Conservation (phyloP, 2,888 invertebrate genomes). For the Incurvaria masculella region DNA sequence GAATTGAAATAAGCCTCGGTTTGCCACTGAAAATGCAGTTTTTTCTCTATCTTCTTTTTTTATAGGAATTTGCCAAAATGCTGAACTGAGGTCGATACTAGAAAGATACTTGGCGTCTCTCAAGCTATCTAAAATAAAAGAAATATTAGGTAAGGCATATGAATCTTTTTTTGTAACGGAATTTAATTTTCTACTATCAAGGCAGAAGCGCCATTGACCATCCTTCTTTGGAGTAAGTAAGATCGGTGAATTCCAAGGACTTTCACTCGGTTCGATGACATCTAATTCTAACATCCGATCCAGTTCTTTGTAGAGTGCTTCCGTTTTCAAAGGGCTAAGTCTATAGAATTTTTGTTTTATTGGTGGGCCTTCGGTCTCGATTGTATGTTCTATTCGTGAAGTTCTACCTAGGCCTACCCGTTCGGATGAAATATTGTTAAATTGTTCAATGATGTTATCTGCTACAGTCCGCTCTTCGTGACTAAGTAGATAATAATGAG, state of each 20-base stretch:
- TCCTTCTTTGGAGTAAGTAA: neutral
- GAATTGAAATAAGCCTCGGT: neutral
- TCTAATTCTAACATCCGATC: constrained; percentile 1
- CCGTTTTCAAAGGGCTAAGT: neutral
- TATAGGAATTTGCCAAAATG: constrained; percentile 10
- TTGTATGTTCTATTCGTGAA: neutral
- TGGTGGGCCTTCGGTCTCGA: neutral
- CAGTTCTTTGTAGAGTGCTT: neutral
- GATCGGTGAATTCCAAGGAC: constrained; percentile 1
- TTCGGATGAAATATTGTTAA: neutral
- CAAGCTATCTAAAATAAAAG: neutral
- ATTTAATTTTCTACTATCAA: constrained; percentile 18
- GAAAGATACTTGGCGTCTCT: neutral
- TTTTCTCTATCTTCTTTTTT: constrained; percentile 2
- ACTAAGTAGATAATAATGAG: neutral
- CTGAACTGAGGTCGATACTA: neutral
- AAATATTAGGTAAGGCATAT: constrained; percentile 15
- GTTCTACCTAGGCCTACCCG: neutral
- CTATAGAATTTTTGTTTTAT: neutral
- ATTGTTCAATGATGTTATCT: neutral
- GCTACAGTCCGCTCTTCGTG: neutral
- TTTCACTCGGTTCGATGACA: neutral
- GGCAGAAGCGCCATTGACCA: constrained; percentile 14
- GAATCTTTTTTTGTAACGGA: constrained; percentile 13
- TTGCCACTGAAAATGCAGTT: constrained; percentile 8